Evolutionary conservation across 37 sponge, comb jelly and placozoan species (phyloP), one percentile per base, ranked within the genome.

Genomic region (Hexactinellida sp.): DNA sequence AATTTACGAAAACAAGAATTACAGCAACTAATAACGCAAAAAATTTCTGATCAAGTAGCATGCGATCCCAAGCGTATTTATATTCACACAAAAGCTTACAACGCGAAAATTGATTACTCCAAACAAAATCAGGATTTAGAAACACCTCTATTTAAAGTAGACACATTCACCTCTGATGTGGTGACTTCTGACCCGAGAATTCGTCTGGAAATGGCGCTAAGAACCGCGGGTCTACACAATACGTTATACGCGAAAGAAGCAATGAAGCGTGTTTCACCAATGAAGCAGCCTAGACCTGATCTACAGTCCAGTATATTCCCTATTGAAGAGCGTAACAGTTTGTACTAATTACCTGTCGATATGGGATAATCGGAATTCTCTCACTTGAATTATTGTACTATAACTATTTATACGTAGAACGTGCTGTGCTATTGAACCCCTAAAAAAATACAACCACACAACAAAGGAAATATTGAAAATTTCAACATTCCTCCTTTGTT

Each of bases 201-300:
- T 36, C 88, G 85, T 55, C 86, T 97, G 63, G 94, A 88, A 28
- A 86, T 54, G 0, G 97, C 97, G 10, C 82, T 97, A 83, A 55
- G 91, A 35, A 63, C 90, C 38, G 94, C 94, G 0, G 94, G 97
- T 0, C 89, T 97, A 7, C 92, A 88, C 54, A 86, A 84, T 36
- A 88, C 92, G 24, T 55, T 87, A 37, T 97, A 97, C 39, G 97
- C 91, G 1, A 89, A 91, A 55, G 32, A 85, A 0, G 83, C 92
- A 51, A 35, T 97, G 41, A 47, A 91, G 0, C n/a, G 41, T 7
- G 85, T 92, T 82, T 85, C 91, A 1, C 94, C 97, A 1, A 87
- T 92, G 34, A 84, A 71, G 16, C 85, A 71, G 24, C 94, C 93
- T 25, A 38, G 94, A 63, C 91, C 86, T 36, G 97, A 97, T 83